Evolutionary conservation across 2,113 vertebrate genomes (phyloP).

Genomic region (Tupaia chinensis): DNA sequence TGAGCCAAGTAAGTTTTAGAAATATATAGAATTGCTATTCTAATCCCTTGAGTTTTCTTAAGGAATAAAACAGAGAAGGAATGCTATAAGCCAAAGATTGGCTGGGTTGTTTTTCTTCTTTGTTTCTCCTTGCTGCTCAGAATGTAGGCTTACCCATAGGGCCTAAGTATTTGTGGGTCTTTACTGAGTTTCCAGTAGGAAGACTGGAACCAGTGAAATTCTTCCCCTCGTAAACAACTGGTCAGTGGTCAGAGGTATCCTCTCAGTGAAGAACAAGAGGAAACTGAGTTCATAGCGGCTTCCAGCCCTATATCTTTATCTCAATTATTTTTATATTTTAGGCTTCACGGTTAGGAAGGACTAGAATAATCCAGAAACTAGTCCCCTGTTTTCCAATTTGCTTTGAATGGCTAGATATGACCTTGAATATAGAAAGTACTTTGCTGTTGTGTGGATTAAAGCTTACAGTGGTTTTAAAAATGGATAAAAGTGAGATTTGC

Average conservation of each 20-base stretch:
- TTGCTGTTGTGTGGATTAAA: slow-evolving; percentile 8
- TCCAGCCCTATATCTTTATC: neutral
- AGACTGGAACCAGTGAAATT: neutral
- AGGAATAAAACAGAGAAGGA: neutral
- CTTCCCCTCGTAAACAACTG: neutral
- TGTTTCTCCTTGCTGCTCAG: neutral
- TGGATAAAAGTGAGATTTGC: slow-evolving; percentile 11
- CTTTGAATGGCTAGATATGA: neutral
- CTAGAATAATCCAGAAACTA: neutral
- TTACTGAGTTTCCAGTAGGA: neutral
- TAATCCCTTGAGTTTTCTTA: neutral
- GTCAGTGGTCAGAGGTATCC: neutral
- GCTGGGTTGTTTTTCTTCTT: neutral
- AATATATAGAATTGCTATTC: neutral
- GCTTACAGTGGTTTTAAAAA: slow-evolving; percentile 29
- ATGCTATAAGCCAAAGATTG: neutral
- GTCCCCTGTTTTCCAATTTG: neutral
- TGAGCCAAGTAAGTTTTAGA: neutral
- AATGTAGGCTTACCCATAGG: neutral
- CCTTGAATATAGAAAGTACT: neutral
- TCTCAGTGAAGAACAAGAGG: neutral
- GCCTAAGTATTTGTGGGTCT: neutral
- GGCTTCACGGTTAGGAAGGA: neutral
- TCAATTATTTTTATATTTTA: neutral
- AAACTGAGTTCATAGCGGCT: neutral